Base-by-base conservation (phyloP, 2,113 vertebrate species). In the Caranx ignobilis region DNA sequence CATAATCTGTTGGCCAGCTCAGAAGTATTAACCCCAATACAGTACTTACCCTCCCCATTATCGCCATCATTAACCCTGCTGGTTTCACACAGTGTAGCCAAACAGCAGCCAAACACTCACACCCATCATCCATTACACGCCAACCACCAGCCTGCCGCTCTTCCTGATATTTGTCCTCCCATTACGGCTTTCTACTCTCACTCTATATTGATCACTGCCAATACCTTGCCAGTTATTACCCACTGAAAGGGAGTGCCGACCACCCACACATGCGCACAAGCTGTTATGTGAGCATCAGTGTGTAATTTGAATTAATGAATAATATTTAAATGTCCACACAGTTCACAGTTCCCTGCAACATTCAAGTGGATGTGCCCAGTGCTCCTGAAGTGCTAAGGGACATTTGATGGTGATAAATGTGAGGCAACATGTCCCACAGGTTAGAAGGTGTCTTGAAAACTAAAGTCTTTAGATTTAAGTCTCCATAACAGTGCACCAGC, bases 11-110 rank as follows among this genome's bases (percentile, higher is more conserved):
- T 86, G 70, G 79, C 68, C 69, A 87, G 86, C 82, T 78, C 65
- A 87, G 70, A 83, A 79, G 82, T 89, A 92, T 93, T 93, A 91
- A 93, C 91, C 91, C 83, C 84, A 82, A 88, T 91, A 86, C 75
- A 74, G 71, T 70, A 81, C 79, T 87, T 88, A 90, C 81, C 65
- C 87, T 83, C 35, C 66, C 82, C 86, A 87, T 90, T 85, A 86
- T 79, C 79, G 60, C 43, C 77, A 77, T 79, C 77, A 87, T 87
- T 93, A 86, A 90, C 82, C 83, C 45, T 59, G 78, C 78, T 88
- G 82, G 75, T 88, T 65, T 87, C 86, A 71, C 66, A 80, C 82
- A 75, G 50, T 81, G 72, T 37, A 39, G 61, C 75, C 71, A 82
- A 78, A 41, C 69, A 79, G 59, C 71, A 61, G 87, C 77, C 50